These are phyloP conservation scores for Pocillopora verrucosa DNA, from an alignment of 64 coral and sea anemone species.

Conservation along the genomic window DNA sequence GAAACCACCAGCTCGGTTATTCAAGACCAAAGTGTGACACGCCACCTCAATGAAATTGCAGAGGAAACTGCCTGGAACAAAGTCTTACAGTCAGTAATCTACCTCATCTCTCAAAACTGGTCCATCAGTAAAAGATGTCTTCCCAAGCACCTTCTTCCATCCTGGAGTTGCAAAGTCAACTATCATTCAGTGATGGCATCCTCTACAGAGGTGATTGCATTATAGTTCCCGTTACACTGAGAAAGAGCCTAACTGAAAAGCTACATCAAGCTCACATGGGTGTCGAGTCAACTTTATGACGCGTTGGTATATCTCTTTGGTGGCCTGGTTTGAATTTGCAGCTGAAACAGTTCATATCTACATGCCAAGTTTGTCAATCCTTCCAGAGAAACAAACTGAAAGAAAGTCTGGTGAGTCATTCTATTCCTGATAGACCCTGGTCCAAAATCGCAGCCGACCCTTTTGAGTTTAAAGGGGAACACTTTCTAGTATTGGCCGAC, in stretches of 20 bases:
- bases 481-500: background rate
- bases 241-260: slow-evolving; percentile 14
- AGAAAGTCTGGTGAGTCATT: slow-evolving; percentile 15
- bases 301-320: background rate
- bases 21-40: slow-evolving; percentile 38
- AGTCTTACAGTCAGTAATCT: slow-evolving; percentile 2
- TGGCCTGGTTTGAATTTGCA: background rate
- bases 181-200: background rate
- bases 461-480: too few species aligned
- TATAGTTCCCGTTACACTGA: too few species aligned
- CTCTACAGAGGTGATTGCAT: too few species aligned
- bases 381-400: background rate
- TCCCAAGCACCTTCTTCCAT: background rate
- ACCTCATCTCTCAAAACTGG: slow-evolving; percentile 8
- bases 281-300: slow-evolving; percentile 19
- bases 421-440: slow-evolving; percentile 16
- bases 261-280: slow-evolving; percentile 18
- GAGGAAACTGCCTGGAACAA: background rate
- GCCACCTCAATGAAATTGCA: background rate
- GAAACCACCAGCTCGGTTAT: slow-evolving; percentile 1
- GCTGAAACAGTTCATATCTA: background rate
- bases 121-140: background rate
- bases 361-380: background rate
- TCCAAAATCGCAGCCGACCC: too few species aligned
- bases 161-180: background rate